These are phyloP conservation scores for Liopterus haemorrhoidalis DNA, from an alignment of 2,888 invertebrate genomes.

Conservation along the genomic window DNA sequence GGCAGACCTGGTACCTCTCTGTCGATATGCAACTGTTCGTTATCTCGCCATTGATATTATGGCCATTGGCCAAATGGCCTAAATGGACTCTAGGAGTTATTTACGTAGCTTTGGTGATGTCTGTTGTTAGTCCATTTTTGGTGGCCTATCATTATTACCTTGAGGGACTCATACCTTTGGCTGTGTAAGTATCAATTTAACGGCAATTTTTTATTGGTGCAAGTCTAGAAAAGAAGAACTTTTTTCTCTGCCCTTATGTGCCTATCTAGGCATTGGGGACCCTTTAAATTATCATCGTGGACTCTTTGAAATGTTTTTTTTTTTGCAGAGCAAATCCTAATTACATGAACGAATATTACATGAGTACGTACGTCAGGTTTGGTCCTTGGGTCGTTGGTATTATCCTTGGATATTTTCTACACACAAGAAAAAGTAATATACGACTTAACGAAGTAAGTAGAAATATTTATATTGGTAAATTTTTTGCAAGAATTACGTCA, in stretches of 20 bases:
- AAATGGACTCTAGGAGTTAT: constrained; percentile 29
- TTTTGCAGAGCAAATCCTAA: constrained; percentile 15
- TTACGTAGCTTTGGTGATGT: constrained; percentile 25
- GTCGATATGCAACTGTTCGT: constrained; percentile 55
- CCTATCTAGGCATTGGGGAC: neutral
- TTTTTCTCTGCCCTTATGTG: too few species aligned
- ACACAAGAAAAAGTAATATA: constrained; percentile 11
- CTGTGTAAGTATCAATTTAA: constrained; percentile 27
- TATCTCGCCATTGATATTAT: constrained; percentile 48
- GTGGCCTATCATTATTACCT: constrained; percentile 20
- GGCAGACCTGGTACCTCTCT: constrained; percentile 55
- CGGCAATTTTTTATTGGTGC: neutral
- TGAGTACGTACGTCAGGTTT: constrained; percentile 12
- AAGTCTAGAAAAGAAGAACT: neutral
- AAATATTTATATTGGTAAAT: constrained; percentile 25
- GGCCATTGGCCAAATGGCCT: constrained; percentile 46
- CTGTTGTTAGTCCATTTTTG: constrained; percentile 25
- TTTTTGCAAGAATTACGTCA: too few species aligned
- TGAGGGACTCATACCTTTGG: constrained; percentile 14
- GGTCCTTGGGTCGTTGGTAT: constrained; percentile 17
- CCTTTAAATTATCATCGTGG: neutral
- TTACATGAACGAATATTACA: constrained; percentile 6
- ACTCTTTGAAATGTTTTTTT: neutral
- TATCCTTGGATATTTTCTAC: constrained; percentile 14
- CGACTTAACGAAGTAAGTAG: constrained; percentile 21